Base-by-base conservation (phyloP, 2,797 vertebrate species). In the Cyprinella venusta region DNA sequence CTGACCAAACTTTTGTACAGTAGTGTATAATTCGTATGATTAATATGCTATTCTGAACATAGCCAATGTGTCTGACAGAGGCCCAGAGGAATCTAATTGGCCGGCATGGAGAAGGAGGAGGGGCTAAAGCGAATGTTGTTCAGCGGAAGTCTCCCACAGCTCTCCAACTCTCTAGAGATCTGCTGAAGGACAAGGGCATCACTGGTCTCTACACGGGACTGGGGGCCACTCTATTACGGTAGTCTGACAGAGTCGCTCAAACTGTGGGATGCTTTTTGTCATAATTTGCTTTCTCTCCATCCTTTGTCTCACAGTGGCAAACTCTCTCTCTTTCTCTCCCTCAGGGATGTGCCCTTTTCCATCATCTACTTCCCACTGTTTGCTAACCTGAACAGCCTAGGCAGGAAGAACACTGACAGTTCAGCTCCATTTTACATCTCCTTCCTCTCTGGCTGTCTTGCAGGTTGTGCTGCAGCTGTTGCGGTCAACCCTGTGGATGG, bases 261-360 rank as follows among this genome's bases (percentile, higher is more conserved):
- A 52, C 78, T 78, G 54, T 63, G 54, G 4, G 21, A 52, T 5
- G 18, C 61, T 50, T 64, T 33, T 36, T 21, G 56, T 56, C 52
- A 26, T 38, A 33, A 30, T 79, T 40, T 26, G 40, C 50, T 80
- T 36, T 38, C n/a, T 56, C 21, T 33, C 18, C 19, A 45, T 77
- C 33, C 38, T 70, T 70, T 54, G 45, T 24, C 75, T 78, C 65
- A 61, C 56, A 45, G 24, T 26, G 21, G 6, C 61, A 4, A 64
- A 24, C 15, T 45, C 38, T 76, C 38, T 36, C 88, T 72, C 79
- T 38, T 15, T 45, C 24, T 80, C 45, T 69, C 18, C 45, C 68
- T 48, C 89, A 96, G 96, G 91, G 96, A 96, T 5, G 96, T 96
- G 26, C 96, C 96, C 0, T 96, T 96, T 91, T 96, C 96, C 72